Conservation (phyloP, 2,888 invertebrate species). For the Hesperia comma region DNA sequence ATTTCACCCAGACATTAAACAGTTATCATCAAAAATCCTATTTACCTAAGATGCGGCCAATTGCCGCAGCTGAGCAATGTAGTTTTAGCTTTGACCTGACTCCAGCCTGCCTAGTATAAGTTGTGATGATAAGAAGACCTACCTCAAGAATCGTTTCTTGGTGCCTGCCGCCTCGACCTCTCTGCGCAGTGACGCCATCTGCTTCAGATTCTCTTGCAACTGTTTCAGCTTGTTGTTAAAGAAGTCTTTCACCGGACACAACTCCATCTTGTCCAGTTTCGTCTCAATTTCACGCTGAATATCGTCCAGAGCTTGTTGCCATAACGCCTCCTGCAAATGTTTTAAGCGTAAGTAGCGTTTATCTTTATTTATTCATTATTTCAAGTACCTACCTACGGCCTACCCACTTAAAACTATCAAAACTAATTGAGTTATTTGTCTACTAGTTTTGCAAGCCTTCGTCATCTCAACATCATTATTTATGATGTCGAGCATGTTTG, state of each 20-base stretch:
- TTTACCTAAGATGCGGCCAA: too few species aligned
- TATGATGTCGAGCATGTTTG: neutral
- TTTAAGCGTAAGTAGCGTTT: too few species aligned
- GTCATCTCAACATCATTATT: neutral
- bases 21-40: too few species aligned
- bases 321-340: slow-evolving; percentile 79
- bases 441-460: neutral
- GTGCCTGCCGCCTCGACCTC: slow-evolving; percentile 90
- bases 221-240: slow-evolving; percentile 84
- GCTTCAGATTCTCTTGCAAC: slow-evolving; percentile 85
- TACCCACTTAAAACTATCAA: too few species aligned
- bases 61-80: too few species aligned
- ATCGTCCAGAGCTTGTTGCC: slow-evolving; percentile 87
- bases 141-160: slow-evolving; percentile 86
- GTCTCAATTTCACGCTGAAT: slow-evolving; percentile 87
- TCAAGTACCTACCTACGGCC: too few species aligned
- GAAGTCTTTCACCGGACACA: slow-evolving; percentile 86
- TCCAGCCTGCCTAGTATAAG: neutral
- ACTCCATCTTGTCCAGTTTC: slow-evolving; percentile 87
- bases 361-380: too few species aligned
- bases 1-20: too few species aligned
- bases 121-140: slow-evolving; percentile 24
- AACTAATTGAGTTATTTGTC: too few species aligned
- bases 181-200: slow-evolving; percentile 82
- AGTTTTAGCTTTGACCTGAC: too few species aligned